Evolutionary conservation across 2,113 vertebrate species (phyloP).

Genomic region (Sylvietta virens): DNA sequence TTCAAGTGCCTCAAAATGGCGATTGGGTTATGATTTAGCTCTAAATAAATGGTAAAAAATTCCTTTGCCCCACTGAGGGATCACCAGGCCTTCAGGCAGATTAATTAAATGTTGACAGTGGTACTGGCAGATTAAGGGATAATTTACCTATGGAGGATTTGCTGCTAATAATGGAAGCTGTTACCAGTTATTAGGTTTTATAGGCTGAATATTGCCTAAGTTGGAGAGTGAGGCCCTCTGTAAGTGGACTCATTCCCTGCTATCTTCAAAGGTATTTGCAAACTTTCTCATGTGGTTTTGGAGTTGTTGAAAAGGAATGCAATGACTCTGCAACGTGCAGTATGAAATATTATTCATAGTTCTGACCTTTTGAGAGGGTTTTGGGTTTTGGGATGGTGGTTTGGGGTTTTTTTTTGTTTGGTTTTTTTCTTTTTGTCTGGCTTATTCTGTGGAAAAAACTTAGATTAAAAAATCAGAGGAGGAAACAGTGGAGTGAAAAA

Average conservation of each 20-base stretch:
- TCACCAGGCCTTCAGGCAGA: background rate
- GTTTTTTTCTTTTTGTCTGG: background rate
- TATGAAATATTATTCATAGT: background rate
- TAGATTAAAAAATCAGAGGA: background rate
- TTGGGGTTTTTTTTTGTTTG: background rate
- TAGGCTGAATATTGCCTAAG: background rate
- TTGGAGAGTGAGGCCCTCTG: background rate
- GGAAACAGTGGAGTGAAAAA: background rate
- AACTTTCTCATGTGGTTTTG: background rate
- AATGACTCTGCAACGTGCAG: background rate
- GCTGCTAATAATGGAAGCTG: background rate
- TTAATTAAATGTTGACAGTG: background rate
- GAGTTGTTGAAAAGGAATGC: background rate
- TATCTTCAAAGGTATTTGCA: background rate
- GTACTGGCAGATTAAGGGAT: background rate
- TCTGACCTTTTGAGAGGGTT: background rate
- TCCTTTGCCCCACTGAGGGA: background rate
- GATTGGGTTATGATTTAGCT: background rate
- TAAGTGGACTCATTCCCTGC: background rate
- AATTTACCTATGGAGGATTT: background rate
- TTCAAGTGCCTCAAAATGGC: background rate
- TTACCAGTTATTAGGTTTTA: background rate
- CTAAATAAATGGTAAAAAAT: background rate
- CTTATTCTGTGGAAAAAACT: background rate
- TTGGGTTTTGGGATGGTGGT: background rate